Evolutionary conservation across 1,140 invertebrate genomes (phyloP).

Genomic region (Asobara japonica): DNA sequence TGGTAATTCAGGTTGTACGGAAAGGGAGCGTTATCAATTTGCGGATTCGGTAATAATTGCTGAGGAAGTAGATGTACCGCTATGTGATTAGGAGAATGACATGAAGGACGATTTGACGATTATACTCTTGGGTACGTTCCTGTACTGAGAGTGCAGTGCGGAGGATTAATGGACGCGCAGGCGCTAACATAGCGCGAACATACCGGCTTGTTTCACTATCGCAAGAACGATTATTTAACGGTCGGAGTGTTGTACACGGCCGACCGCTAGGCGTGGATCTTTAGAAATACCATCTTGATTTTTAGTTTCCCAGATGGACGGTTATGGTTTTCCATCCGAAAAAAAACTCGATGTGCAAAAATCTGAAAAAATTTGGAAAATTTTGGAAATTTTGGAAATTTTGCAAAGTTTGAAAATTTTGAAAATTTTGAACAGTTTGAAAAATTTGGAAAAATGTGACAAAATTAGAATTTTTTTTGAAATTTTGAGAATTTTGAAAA

Average conservation of each 20-base stretch:
- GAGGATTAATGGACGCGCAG: slow-evolving; percentile 5
- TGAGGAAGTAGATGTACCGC: neutral
- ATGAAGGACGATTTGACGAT: slow-evolving; percentile 11
- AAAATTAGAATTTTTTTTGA: too few species aligned
- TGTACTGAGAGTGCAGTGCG: neutral
- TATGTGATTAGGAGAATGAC: neutral
- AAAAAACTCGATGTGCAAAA: too few species aligned
- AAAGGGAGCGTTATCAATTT: neutral
- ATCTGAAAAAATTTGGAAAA: too few species aligned
- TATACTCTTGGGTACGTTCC: slow-evolving; percentile 1
- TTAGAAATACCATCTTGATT: too few species aligned
- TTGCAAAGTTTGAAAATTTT: too few species aligned
- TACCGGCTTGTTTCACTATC: neutral
- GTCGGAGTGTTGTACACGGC: slow-evolving; percentile 9
- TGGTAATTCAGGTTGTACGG: too few species aligned
- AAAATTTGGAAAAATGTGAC: too few species aligned
- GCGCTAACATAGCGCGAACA: slow-evolving; percentile 2
- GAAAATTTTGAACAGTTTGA: too few species aligned
- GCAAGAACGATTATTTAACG: slow-evolving; percentile 8
- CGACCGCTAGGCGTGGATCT: slow-evolving; percentile 10
- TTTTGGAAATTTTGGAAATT: too few species aligned
- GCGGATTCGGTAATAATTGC: neutral
- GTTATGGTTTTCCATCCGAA: too few species aligned
- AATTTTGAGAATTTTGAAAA: too few species aligned
- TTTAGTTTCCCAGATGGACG: too few species aligned